Evolutionary conservation across 2,113 vertebrate genomes (phyloP).

Genomic region (Chaetodon auriga): DNA sequence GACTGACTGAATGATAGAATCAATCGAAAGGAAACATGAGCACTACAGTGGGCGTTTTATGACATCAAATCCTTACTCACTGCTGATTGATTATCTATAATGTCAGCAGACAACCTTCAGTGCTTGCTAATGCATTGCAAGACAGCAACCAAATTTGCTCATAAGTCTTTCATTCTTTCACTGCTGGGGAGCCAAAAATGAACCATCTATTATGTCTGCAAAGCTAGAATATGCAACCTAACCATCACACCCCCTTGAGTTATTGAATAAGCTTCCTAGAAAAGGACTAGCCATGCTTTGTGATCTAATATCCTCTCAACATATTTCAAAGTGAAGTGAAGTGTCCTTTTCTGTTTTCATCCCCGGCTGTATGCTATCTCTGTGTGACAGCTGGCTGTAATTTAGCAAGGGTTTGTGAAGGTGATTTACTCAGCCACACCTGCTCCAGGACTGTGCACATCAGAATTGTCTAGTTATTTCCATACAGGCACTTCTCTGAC

Average conservation of each 20-base stretch:
- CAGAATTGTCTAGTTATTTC: conserved; percentile 31
- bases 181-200: conserved; percentile 55
- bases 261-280: conserved; percentile 69
- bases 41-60: conserved; percentile 38
- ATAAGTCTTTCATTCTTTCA: conserved; percentile 65
- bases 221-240: conserved; percentile 56
- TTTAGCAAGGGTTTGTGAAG: conserved; percentile 29
- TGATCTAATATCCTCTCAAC: conserved; percentile 65
- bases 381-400: conserved; percentile 59
- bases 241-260: conserved; percentile 53
- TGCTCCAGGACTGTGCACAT: conserved; percentile 46
- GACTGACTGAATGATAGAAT: conserved; percentile 40
- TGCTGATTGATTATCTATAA: conserved; percentile 64
- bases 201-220: conserved; percentile 60
- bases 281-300: conserved; percentile 50
- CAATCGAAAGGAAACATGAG: conserved; percentile 43
- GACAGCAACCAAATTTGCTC: conserved; percentile 42
- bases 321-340: conserved; percentile 68
- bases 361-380: conserved; percentile 34
- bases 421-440: conserved; percentile 37
- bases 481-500: conserved; percentile 2
- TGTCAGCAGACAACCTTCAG: conserved; percentile 43
- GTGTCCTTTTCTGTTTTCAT: conserved; percentile 47
- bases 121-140: conserved; percentile 34
- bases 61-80: conserved; percentile 46